Evolutionary conservation across 1,140 invertebrate genomes (phyloP), one percentile per base, ranked within the genome.

Genomic region (Leguminivora glycinivorella): DNA sequence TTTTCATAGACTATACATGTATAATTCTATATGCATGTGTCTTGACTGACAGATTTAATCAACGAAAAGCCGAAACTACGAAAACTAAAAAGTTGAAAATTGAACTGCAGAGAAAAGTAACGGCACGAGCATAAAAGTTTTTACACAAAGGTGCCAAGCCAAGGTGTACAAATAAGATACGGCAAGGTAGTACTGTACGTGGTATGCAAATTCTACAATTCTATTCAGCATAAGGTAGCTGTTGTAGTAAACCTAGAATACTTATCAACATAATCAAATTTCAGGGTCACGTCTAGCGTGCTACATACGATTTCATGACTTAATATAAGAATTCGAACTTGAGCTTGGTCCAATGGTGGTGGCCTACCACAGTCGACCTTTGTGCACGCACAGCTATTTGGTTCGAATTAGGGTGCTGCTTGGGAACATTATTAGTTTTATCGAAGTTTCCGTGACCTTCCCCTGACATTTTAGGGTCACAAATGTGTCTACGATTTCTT

Each of bases 201-300:
- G 14, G 14, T 38, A 38, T 38, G 34, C 34, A 38, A 38, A 38
- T 38, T 38, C 34, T 12, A 38, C 34, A 38, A 6, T 31, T 31
- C 10, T 14, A 38, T 38, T 14, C 10, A 38, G 63, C 47, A 63
- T 71, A 43, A 17, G 38, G 38, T 31, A 40, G 12, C 17, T 14
- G n/a, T 17, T 17, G 17, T 17, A 47, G n/a, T 19, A n/a, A 6
- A 22, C 17, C 17, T 9, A 10, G 17, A 47, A 19, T 22, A 26
- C 34, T 67, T 56, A 72, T 70, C 69, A 67, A 70, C 34, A 71
- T 29, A 70, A 74, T 68, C 56, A 60, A 26, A 66, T 60, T 70
- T 70, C 73, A 75, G 70, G 73, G 73, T 17, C 31, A 70, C 71
- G 29, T 66, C 17, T 75, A 25, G 68, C 73, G 73, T 75, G 73